Evolutionary conservation across 2,888 invertebrate species (phyloP).

Genomic region (Plemyria rubiginata): DNA sequence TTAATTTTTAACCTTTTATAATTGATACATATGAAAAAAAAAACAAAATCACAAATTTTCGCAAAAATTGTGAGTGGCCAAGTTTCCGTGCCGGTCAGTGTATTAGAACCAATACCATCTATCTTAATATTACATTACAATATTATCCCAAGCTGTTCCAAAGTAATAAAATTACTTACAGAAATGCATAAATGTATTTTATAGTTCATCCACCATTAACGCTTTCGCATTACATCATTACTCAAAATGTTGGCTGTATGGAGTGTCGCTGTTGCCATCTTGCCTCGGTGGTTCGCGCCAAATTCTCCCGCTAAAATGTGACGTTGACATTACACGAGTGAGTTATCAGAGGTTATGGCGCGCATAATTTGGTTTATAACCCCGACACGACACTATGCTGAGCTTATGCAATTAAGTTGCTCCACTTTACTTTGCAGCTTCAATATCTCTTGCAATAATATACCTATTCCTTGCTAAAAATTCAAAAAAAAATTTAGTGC

Average conservation of each 20-base stretch:
- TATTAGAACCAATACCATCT: not conserved
- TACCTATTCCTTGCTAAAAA: too few relatives aligned
- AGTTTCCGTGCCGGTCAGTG: too few relatives aligned
- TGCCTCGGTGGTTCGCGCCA: slow-evolving; percentile 43
- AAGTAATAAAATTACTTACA: slow-evolving; percentile 48
- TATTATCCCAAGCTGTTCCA: slow-evolving; percentile 39
- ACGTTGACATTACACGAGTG: slow-evolving; percentile 80
- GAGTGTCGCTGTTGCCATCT: slow-evolving; percentile 54
- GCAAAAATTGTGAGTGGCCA: too few relatives aligned
- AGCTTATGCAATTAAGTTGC: slow-evolving; percentile 67
- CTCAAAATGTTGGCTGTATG: slow-evolving; percentile 64
- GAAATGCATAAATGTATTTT: slow-evolving; percentile 72
- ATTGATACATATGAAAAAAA: too few relatives aligned
- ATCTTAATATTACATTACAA: slow-evolving; percentile 19
- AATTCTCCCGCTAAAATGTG: slow-evolving; percentile 71
- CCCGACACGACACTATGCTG: slow-evolving; percentile 71
- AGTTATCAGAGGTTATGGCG: slow-evolving; percentile 80
- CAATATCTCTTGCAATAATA: not conserved
- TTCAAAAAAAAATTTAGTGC: too few relatives aligned
- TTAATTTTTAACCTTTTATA: too few relatives aligned
- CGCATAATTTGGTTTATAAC: slow-evolving; percentile 84
- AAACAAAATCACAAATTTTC: too few relatives aligned
- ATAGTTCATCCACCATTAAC: slow-evolving; percentile 76
- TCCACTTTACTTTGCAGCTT: not conserved
- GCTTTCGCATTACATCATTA: slow-evolving; percentile 62